Conservation (phyloP, 2,113 vertebrate species). For the Nerophis lumbriciformis region DNA sequence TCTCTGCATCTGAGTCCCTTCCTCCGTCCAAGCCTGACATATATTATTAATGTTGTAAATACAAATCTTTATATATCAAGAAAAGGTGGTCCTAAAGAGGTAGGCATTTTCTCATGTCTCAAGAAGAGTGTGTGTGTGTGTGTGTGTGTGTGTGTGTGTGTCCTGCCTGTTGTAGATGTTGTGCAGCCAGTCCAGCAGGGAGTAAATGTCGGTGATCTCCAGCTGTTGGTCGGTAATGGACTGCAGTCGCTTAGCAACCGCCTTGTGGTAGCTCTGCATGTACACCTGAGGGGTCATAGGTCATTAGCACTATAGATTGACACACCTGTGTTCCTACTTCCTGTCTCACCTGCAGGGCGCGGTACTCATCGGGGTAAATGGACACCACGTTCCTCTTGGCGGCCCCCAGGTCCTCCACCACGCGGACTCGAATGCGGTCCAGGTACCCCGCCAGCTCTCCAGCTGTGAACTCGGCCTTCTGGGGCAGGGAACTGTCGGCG, state of each 20-base stretch:
- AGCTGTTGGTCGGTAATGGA: constrained; percentile 66
- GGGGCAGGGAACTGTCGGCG: constrained; percentile 70
- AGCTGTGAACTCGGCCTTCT: constrained; percentile 45
- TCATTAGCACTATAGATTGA: background rate
- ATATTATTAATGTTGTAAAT: no score
- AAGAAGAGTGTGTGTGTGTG: background rate
- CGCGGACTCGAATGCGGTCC: constrained; percentile 65
- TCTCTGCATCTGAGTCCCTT: no score
- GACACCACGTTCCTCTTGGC: constrained; percentile 77
- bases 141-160: background rate
- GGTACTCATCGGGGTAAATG: constrained; percentile 77
- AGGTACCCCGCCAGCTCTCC: constrained; percentile 63
- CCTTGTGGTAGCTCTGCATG: constrained; percentile 81
- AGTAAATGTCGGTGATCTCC: constrained; percentile 78
- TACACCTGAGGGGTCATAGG: constrained; percentile 68
- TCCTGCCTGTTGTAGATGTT: constrained; percentile 81
- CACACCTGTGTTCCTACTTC: background rate
- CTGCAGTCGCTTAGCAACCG: constrained; percentile 68
- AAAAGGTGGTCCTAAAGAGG: no score
- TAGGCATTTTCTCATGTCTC: no score
- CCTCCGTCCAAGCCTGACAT: no score
- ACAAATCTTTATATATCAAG: no score
- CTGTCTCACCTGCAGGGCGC: constrained; percentile 65
- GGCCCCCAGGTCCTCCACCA: constrained; percentile 77
- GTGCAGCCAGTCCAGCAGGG: constrained; percentile 84